Evolutionary conservation across 2,113 vertebrate genomes (phyloP).

Genomic region (Sapajus apella): DNA sequence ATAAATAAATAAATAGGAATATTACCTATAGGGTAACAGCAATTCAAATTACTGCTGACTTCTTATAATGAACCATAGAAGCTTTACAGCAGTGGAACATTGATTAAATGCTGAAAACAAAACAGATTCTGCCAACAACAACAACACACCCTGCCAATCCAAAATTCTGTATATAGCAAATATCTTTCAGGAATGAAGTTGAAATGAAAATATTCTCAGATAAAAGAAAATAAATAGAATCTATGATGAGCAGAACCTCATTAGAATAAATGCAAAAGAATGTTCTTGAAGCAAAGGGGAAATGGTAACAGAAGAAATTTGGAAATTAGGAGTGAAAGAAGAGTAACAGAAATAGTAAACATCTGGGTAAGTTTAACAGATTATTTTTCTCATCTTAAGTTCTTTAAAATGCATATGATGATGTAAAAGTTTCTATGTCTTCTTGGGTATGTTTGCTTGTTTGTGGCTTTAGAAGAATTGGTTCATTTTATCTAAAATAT

Average conservation of each 20-base stretch:
- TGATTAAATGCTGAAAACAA: neutral
- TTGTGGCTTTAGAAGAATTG: neutral
- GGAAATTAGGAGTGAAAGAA: neutral
- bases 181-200: neutral
- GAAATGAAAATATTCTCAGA: constrained; percentile 1
- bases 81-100: neutral
- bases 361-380: neutral
- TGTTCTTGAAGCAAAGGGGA: neutral
- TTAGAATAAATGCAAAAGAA: neutral
- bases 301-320: neutral
- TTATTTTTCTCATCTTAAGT: neutral
- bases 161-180: neutral
- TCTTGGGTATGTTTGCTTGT: neutral
- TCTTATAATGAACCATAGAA: neutral
- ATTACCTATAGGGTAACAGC: neutral
- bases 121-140: neutral
- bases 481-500: neutral
- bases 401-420: neutral
- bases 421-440: neutral
- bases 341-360: neutral
- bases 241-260: neutral
- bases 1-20: neutral
- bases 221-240: constrained; percentile 10
- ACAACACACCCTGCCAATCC: neutral
- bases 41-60: neutral